Percentiles rank a stretch among this genome's conserved stretches.
Evolutionary conservation across 2,797 vertebrate species (phyloP).

Genomic region (Taenioides sp.): DNA sequence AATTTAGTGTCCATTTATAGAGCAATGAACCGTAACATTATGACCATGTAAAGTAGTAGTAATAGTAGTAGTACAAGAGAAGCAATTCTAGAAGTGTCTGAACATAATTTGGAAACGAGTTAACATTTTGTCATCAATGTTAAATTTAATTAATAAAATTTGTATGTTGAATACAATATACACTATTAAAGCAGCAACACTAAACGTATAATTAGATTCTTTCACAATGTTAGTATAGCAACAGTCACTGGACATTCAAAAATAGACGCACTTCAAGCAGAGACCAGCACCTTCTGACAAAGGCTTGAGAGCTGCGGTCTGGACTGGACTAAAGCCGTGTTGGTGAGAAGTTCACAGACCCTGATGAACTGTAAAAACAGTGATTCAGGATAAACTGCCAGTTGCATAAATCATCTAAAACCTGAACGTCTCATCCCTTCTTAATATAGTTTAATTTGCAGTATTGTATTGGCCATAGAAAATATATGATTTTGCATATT

Average conservation of each 20-base stretch:
- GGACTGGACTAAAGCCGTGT: constrained; percentile 3
- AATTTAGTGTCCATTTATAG: constrained; percentile 39
- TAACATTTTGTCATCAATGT: not conserved
- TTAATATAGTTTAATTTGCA: constrained; percentile 26
- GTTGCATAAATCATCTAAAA: constrained; percentile 58
- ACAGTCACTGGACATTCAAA: constrained; percentile 45
- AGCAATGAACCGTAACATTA: not conserved
- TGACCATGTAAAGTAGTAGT: not conserved
- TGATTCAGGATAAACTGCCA: constrained; percentile 47
- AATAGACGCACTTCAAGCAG: constrained; percentile 5
- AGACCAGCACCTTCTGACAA: constrained; percentile 30
- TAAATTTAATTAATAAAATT: not conserved
- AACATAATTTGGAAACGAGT: not conserved
- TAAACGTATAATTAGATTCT: constrained; percentile 43
- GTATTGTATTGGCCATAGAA: constrained; percentile 31
- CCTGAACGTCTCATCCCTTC: constrained; percentile 37
- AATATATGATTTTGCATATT: constrained; percentile 67
- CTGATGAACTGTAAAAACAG: constrained; percentile 40
- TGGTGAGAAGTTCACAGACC: constrained; percentile 38
- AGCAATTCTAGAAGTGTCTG: not conserved
- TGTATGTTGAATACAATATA: not conserved
- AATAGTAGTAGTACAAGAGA: not conserved
- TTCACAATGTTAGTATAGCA: constrained; percentile 64
- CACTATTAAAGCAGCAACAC: constrained; percentile 36
- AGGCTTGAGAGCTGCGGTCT: constrained; percentile 44